Evolutionary conservation across 1,140 invertebrate genomes (phyloP), one percentile per base, ranked within the genome.

Genomic region (Matsumurasca onukii): DNA sequence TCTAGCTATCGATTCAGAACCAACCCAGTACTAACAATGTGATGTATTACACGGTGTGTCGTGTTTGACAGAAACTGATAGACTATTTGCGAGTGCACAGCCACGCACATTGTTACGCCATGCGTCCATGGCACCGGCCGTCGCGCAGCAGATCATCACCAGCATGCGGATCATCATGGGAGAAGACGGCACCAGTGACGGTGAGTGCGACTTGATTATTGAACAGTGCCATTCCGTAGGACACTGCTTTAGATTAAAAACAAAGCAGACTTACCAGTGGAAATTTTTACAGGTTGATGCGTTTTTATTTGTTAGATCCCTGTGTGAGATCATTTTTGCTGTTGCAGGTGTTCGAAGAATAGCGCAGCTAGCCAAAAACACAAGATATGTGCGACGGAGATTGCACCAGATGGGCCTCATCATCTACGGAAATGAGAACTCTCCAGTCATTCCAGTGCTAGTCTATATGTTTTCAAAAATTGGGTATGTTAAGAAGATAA

Each of bases 401-500:
- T 81, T 99, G 31, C 89, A 92, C 66, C 91, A 95, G 78, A 91
- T 95, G 76, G 96, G 97, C 66, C 93, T 98, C 73, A 95, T 98
- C 75, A 88, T 93, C 66, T 97, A 95, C 80, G 98, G 98, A n/a
- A 94, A 98, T 81, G 88, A 92, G 75, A 93, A 98, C 79, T 98
- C 95, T 12, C 98, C 98, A 0, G 95, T 99, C 68, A 93, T 99
- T 71, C 98, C 98, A 24, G 86, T 99, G 81, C 80, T 99, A 75
- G 88, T 98, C 48, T 99, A 96, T 81, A 85, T 95, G 75, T 97
- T 95, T 78, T 93, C 95, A 1, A 95, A 98, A 84, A 95, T 97
- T 76, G 89, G 89, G 87, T 93, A 84, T 82, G 83, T 83, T n/a
- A n/a, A n/a, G n/a, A n/a, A n/a, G n/a, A n/a, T n/a, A n/a, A n/a